phyloP scores from a whole-genome alignment of 2,888 invertebrate species.

The Reticulitermes lucifugus region DNA sequence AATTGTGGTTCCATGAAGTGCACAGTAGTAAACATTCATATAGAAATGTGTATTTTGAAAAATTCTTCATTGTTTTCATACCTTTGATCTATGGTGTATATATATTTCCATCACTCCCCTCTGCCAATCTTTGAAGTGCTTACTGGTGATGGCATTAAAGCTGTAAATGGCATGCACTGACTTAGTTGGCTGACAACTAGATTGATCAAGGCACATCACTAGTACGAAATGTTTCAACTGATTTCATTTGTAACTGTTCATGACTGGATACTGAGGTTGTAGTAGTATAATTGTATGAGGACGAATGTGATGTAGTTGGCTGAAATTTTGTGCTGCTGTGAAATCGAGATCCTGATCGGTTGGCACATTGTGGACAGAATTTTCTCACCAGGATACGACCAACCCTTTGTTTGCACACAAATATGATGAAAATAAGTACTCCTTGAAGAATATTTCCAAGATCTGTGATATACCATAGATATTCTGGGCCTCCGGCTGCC shows the following conservation, averaged over 20 bases:
- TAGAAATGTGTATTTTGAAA: too few species aligned
- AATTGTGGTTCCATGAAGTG: too few species aligned
- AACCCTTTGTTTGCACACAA: conserved; percentile 78
- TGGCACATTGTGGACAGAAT: conserved; percentile 57
- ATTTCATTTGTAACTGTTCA: not conserved
- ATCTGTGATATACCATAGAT: conserved; percentile 73
- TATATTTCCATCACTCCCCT: too few species aligned
- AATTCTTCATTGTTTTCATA: too few species aligned
- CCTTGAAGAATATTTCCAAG: conserved; percentile 77
- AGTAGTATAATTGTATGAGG: not conserved
- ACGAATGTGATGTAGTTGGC: not conserved
- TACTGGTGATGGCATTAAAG: not conserved
- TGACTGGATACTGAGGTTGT: not conserved
- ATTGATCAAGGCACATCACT: not conserved
- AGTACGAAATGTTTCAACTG: not conserved
- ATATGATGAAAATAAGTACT: conserved; percentile 77
- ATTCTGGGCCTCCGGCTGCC: conserved; percentile 66
- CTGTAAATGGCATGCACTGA: not conserved
- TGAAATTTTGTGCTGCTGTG: conserved; percentile 1
- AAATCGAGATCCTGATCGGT: not conserved
- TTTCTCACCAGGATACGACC: conserved; percentile 72
- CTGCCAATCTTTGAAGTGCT: too few species aligned
- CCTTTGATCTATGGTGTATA: too few species aligned
- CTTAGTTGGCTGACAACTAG: not conserved
- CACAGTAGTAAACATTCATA: too few species aligned